A percentile compares a stretch with the other conserved stretches of the same genome.
Conservation (phyloP, 2,888 invertebrate species). For the Corythucha ciliata region DNA sequence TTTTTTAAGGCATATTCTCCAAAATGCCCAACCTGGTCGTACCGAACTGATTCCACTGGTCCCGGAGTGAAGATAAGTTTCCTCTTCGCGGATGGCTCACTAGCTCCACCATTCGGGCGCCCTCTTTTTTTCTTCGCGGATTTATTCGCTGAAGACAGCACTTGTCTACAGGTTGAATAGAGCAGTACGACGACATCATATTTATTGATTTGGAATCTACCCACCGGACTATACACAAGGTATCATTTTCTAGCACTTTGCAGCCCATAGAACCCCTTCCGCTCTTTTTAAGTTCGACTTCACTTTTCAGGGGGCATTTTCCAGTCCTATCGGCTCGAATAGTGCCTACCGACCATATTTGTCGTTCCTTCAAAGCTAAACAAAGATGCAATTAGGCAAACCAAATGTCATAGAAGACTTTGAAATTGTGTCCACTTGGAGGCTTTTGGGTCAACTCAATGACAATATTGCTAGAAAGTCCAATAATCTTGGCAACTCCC, state of each 20-base stretch:
- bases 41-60: conserved; percentile 9
- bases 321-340: conserved; percentile 23
- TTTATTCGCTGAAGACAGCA: conserved; percentile 21
- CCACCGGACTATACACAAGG: conserved; percentile 34
- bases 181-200: conserved; percentile 34
- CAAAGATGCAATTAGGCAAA: conserved; percentile 25
- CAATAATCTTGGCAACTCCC: conserved; percentile 33
- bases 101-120: conserved; percentile 11
- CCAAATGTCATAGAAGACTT: conserved; percentile 29
- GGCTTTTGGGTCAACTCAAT: conserved; percentile 28
- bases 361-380: conserved; percentile 28
- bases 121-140: conserved; percentile 9
- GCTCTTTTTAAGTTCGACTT: conserved; percentile 31
- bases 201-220: conserved; percentile 36
- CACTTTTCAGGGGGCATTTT: conserved; percentile 24
- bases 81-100: conserved; percentile 1
- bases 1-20: conserved; percentile 6
- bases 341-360: conserved; percentile 32
- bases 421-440: conserved; percentile 23
- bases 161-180: conserved; percentile 32
- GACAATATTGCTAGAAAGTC: conserved; percentile 33
- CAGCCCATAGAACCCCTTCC: conserved; percentile 34
- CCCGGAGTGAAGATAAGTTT: conserved; percentile 7
- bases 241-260: conserved; percentile 12
- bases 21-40: conserved; percentile 19